Evolutionary conservation across 2,888 invertebrate species (phyloP).

Genomic region (Cosmia pyralina): DNA sequence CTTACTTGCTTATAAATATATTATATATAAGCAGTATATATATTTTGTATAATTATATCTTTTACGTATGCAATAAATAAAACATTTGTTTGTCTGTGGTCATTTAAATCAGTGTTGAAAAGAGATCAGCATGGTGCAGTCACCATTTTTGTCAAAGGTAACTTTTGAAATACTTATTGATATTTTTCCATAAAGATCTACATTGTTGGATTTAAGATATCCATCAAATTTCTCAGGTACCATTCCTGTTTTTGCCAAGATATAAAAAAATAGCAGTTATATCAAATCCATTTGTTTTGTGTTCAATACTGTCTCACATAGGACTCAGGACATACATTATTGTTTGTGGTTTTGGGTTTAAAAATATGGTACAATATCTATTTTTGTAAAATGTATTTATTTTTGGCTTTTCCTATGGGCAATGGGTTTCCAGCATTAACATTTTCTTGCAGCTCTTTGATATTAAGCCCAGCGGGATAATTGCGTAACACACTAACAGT

Average conservation of each 20-base stretch:
- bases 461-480: background rate
- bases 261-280: background rate
- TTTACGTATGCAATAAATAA: background rate
- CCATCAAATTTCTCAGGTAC: background rate
- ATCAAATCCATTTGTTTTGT: background rate
- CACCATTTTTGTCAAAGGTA: conserved; percentile 33
- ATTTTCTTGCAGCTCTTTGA: background rate
- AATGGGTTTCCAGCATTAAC: background rate
- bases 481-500: too few species aligned
- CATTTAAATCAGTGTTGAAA: conserved; percentile 40
- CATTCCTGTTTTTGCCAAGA: background rate
- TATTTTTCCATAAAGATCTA: background rate
- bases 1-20: background rate
- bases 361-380: background rate
- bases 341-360: conserved; percentile 1
- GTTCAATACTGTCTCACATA: background rate
- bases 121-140: conserved; percentile 19
- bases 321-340: background rate
- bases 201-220: background rate
- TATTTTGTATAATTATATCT: background rate
- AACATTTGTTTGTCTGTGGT: conserved; percentile 23
- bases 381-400: background rate
- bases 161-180: background rate
- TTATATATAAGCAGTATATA: too few species aligned
- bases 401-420: background rate